These are phyloP conservation scores for Chrysodeixis includens DNA, from an alignment of 2,888 invertebrate species.

Conservation along the genomic window DNA sequence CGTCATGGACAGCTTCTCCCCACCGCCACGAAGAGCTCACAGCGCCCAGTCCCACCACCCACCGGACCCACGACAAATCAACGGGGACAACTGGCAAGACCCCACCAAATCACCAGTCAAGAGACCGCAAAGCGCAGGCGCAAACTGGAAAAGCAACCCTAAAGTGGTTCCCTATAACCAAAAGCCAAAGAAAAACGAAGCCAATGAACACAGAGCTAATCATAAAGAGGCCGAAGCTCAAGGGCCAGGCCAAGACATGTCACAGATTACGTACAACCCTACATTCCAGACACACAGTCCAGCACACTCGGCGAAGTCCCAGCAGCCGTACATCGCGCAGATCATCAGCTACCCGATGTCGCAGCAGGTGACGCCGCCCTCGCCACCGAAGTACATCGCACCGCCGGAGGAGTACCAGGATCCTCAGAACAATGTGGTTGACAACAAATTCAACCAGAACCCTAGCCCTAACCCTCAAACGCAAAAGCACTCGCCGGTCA, in stretches of 20 bases:
- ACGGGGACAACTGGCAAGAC: slow-evolving; percentile 83
- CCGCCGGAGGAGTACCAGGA: slow-evolving; percentile 87
- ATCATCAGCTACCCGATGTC: slow-evolving; percentile 85
- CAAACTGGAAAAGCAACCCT: slow-evolving; percentile 83
- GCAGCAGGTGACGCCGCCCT: slow-evolving; percentile 84
- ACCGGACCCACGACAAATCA: slow-evolving; percentile 75
- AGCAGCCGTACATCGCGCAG: slow-evolving; percentile 86
- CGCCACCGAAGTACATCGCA: slow-evolving; percentile 83
- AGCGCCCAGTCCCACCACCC: slow-evolving; percentile 80
- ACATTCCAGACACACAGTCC: slow-evolving; percentile 89
- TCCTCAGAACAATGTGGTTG: slow-evolving; percentile 77
- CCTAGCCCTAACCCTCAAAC: too few relatives aligned
- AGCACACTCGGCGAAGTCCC: slow-evolving; percentile 79
- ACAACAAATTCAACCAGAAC: slow-evolving; percentile 75
- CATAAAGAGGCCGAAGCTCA: slow-evolving; percentile 72
- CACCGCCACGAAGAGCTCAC: slow-evolving; percentile 79
- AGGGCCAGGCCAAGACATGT: slow-evolving; percentile 76
- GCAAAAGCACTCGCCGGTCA: slow-evolving; percentile 66
- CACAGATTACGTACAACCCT: slow-evolving; percentile 86
- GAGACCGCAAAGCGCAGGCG: slow-evolving; percentile 82
- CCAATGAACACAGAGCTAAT: slow-evolving; percentile 72
- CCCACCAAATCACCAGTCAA: slow-evolving; percentile 82
- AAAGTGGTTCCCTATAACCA: slow-evolving; percentile 83
- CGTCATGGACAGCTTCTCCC: slow-evolving; percentile 81
- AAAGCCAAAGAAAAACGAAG: slow-evolving; percentile 79